phyloP scores from a whole-genome alignment of 2,797 vertebrate species.

The Clamator glandarius region DNA sequence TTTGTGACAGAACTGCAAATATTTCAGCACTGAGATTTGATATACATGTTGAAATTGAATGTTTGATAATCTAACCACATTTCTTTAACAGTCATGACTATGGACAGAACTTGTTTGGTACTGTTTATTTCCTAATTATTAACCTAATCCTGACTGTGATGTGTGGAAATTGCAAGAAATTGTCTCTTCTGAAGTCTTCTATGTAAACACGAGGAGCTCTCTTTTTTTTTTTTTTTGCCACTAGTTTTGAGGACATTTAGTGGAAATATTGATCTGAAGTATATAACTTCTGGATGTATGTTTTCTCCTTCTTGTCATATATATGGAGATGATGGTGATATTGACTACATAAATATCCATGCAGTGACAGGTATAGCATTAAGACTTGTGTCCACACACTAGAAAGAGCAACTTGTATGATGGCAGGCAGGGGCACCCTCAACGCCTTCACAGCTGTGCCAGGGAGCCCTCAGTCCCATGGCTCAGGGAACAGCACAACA shows the following conservation, averaged over 20 bases:
- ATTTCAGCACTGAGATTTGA: neutral
- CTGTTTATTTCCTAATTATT: neutral
- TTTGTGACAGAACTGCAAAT: neutral
- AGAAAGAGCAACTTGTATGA: neutral
- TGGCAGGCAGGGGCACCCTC: neutral
- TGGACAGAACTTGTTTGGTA: neutral
- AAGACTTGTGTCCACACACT: neutral
- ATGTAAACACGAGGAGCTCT: neutral
- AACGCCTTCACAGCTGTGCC: too few species aligned
- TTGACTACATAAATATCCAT: neutral
- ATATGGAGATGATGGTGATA: neutral
- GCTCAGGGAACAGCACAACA: too few species aligned
- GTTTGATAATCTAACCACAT: neutral
- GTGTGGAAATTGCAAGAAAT: neutral
- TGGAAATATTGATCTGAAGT: neutral
- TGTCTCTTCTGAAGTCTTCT: neutral
- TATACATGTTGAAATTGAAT: neutral
- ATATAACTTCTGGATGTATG: neutral
- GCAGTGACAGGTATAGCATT: neutral
- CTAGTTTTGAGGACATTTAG: neutral
- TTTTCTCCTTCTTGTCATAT: neutral
- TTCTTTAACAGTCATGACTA: neutral
- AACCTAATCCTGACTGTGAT: neutral
- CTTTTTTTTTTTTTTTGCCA: neutral
- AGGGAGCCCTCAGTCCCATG: too few species aligned